Base-by-base conservation (phyloP, 2,888 invertebrate species). In the Charanyca ferruginea region DNA sequence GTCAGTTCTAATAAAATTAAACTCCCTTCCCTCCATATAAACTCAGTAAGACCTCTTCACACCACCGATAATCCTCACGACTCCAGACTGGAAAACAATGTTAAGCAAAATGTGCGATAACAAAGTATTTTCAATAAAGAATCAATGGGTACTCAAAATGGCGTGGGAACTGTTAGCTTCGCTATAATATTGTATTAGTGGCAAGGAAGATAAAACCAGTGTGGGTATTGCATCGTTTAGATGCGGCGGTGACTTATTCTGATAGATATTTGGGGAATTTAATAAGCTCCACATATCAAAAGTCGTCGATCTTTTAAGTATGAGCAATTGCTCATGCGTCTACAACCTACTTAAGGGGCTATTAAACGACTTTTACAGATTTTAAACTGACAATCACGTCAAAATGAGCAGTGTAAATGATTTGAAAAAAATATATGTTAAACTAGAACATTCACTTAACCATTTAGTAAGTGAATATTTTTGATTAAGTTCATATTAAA, bases 171-270 rank as follows among this genome's bases (percentile, higher is more conserved):
- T 72, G 84, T 83, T 85, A 78, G 77, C 66, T 66, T 44, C 66
- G 68, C 79, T 82, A 85, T 87, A 79, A 87, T 88, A 86, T 84
- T 85, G 85, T 86, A 86, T 88, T 88, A 86, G 88, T 74, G 70
- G 82, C 80, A 66, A 69, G 83, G 73, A 76, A 86, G 87, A 89
- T 89, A 87, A 85, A 83, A 83, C 82, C 80, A 81, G 77, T 59
- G 74, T 78, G 25, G 70, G 60, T 80, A 76, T 70, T 81, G 66
- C 67, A n/a, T 70, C 73, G 79, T 71, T 69, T 53, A 52, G 61
- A 64, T 61, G 68, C 51, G 20, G 32, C 6, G 44, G 25, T 38
- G 69, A 44, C 76, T 64, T 83, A 85, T 85, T 84, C 85, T 83
- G 80, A 35, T 18, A 16, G 13, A 62, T 9, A 23, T 48, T 62